Conservation (phyloP, 35 echinoderm and acorn worm species). For the Stichopus chloronotus region DNA sequence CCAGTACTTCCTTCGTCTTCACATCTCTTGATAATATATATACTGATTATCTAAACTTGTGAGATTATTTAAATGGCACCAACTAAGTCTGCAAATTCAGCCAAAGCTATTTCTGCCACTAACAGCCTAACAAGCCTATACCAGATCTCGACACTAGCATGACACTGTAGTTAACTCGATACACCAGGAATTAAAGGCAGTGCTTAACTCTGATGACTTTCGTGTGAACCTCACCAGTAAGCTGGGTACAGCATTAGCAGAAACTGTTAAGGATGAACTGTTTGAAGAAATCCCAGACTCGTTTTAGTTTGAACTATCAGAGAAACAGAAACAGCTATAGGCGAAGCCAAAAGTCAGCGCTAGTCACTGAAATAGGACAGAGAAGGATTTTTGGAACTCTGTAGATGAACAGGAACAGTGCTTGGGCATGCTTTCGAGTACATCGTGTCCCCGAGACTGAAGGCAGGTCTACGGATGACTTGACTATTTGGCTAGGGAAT, state of each 20-base stretch:
- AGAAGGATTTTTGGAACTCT: neutral
- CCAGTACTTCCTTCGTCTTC: too few relatives aligned
- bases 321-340: conserved; percentile 25
- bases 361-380: neutral
- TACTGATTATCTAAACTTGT: neutral
- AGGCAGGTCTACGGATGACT: too few relatives aligned
- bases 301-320: neutral
- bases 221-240: neutral
- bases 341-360: neutral
- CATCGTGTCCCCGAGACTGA: too few relatives aligned
- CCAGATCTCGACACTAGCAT: neutral
- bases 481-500: neutral
- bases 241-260: conserved; percentile 10
- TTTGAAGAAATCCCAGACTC: neutral
- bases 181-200: neutral
- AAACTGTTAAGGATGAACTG: conserved; percentile 5
- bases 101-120: neutral
- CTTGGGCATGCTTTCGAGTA: too few relatives aligned
- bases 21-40: neutral
- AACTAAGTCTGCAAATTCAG: neutral
- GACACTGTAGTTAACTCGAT: neutral
- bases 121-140: neutral
- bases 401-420: neutral
- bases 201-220: conserved; percentile 25
- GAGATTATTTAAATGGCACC: neutral